Conservation (phyloP, 2,113 vertebrate genomes). For the Proterorhinus semilunaris region DNA sequence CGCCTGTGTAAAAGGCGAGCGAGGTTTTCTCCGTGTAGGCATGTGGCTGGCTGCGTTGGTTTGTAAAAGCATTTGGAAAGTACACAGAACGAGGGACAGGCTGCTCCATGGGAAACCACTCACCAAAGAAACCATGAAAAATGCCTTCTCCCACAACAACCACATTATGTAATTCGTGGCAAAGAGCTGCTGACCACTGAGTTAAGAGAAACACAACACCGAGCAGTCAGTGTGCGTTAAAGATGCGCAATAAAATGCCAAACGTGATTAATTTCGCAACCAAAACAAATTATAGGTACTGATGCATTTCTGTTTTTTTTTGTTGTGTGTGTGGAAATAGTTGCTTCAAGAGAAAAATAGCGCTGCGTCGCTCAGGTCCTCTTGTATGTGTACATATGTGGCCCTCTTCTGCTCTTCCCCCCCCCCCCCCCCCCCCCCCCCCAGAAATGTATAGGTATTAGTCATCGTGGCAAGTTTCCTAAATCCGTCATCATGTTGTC, state of each 20-base stretch:
- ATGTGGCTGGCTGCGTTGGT: neutral
- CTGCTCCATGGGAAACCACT: neutral
- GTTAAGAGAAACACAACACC: neutral
- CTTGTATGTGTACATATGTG: too few relatives aligned
- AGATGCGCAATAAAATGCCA: too few relatives aligned
- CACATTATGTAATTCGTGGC: neutral
- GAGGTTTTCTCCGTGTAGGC: neutral
- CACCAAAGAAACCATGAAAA: constrained; percentile 1
- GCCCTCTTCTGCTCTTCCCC: neutral
- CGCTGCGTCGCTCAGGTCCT: too few relatives aligned
- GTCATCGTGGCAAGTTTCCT: neutral
- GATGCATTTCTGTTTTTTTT: too few relatives aligned
- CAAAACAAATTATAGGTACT: too few relatives aligned
- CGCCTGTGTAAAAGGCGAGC: neutral
- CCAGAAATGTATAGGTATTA: neutral
- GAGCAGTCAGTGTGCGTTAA: too few relatives aligned
- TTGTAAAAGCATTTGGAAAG: constrained; percentile 6
- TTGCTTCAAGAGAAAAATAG: too few relatives aligned
- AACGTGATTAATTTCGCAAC: too few relatives aligned
- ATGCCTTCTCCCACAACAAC: neutral
- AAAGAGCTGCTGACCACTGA: neutral
- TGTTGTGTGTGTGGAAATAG: too few relatives aligned
- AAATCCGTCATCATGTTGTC: neutral
- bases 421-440: neutral
- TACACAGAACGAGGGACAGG: neutral